Conservation (phyloP, 1,140 invertebrate species). For the Stratiolaelaps scimitus region DNA sequence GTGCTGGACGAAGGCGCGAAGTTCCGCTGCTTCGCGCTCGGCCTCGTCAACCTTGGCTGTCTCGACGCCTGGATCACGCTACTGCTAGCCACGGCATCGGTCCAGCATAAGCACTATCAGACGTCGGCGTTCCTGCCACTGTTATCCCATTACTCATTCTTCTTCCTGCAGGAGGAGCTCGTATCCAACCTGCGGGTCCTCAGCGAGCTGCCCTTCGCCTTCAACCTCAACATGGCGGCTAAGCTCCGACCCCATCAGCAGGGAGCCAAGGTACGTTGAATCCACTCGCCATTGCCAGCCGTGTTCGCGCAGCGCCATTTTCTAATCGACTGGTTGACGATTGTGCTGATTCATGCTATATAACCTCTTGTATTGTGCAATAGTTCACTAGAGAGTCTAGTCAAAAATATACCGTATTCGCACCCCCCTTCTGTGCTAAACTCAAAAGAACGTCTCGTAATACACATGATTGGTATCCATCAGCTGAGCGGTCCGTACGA, state of each 20-base stretch:
- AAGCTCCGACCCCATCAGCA: slow-evolving; percentile 25
- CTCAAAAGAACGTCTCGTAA: too few species aligned
- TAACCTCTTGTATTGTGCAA: too few species aligned
- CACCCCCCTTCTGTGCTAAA: too few species aligned
- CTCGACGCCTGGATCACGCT: slow-evolving; percentile 25
- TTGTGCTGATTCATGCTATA: too few species aligned
- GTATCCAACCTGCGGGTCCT: slow-evolving; percentile 25
- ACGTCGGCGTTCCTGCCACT: slow-evolving; percentile 11
- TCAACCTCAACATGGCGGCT: slow-evolving; percentile 25
- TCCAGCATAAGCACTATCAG: slow-evolving; percentile 25
- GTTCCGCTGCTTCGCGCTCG: slow-evolving; percentile 25
- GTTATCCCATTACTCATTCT: slow-evolving; percentile 22
- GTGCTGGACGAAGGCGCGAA: slow-evolving; percentile 17
- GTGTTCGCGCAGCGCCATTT: too few species aligned
- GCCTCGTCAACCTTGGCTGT: slow-evolving; percentile 20
- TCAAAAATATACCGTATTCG: too few species aligned
- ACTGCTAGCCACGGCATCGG: slow-evolving; percentile 11
- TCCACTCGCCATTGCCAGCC: too few species aligned
- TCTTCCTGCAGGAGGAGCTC: slow-evolving; percentile 24
- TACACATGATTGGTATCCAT: too few species aligned
- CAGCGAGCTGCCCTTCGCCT: slow-evolving; percentile 27
- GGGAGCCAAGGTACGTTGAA: slow-evolving; percentile 3
- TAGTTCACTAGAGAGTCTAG: too few species aligned
- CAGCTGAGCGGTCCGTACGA: too few species aligned
- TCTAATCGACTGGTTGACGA: too few species aligned